Conservation (phyloP, 2,888 invertebrate species). For the Zaprionus bogoriensis region DNA sequence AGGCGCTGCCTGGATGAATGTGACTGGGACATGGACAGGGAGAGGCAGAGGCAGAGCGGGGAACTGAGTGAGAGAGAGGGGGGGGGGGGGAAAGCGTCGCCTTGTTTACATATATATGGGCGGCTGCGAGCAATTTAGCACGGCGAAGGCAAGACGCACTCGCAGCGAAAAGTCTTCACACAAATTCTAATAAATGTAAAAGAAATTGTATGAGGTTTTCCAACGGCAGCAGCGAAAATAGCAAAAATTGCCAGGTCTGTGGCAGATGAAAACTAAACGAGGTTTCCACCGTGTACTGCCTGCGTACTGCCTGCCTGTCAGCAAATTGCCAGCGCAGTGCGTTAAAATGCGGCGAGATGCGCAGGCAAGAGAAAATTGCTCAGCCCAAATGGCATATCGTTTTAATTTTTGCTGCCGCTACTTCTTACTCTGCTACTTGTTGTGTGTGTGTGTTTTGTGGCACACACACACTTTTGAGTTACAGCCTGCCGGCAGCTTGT, state of each 20-base stretch:
- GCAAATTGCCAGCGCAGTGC: slow-evolving; percentile 73
- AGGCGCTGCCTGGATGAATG: slow-evolving; percentile 27
- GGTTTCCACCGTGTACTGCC: slow-evolving; percentile 34
- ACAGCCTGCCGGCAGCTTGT: slow-evolving; percentile 23
- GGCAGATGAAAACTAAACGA: slow-evolving; percentile 75
- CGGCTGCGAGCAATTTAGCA: slow-evolving; percentile 49
- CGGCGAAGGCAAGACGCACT: slow-evolving; percentile 36
- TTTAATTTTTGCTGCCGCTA: slow-evolving; percentile 49
- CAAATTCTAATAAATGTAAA: slow-evolving; percentile 75
- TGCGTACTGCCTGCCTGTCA: slow-evolving; percentile 51
- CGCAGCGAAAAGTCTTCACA: slow-evolving; percentile 45
- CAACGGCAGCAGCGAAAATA: slow-evolving; percentile 70
- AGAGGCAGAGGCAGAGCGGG: neutral
- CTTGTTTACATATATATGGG: slow-evolving; percentile 57
- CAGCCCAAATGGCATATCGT: slow-evolving; percentile 72
- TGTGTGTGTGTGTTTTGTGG: slow-evolving; percentile 5
- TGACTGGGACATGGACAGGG: no score
- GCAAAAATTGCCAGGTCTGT: slow-evolving; percentile 48
- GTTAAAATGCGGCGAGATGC: slow-evolving; percentile 36
- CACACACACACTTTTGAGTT: no score
- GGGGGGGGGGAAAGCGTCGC: neutral
- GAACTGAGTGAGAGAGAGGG: neutral
- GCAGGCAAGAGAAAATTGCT: slow-evolving; percentile 66
- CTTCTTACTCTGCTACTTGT: neutral
- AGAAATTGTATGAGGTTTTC: slow-evolving; percentile 75